Evolutionary conservation across 1,140 invertebrate species (phyloP).

Genomic region (Nymphalis io): DNA sequence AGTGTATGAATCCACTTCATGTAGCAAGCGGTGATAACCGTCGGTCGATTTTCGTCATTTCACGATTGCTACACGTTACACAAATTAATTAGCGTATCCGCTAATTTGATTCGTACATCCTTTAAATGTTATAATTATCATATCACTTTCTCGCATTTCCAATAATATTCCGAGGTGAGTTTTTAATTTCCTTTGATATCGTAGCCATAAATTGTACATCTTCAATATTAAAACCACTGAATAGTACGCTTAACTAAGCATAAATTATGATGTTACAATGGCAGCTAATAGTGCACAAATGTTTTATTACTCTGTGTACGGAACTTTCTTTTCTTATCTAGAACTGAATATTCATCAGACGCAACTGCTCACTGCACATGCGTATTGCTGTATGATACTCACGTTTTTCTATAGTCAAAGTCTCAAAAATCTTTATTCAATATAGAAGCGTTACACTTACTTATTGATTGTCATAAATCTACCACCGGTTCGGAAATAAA

Average conservation of each 20-base stretch:
- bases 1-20: too few relatives aligned
- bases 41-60: too few relatives aligned
- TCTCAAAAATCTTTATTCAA: too few relatives aligned
- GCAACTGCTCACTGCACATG: conserved; percentile 29
- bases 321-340: conserved; percentile 46
- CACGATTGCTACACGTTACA: too few relatives aligned
- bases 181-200: background rate
- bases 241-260: conserved; percentile 7
- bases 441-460: too few relatives aligned
- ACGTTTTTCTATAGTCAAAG: background rate
- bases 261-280: conserved; percentile 27
- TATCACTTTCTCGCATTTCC: too few relatives aligned
- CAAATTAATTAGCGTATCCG: too few relatives aligned
- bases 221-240: conserved; percentile 1
- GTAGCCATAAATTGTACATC: background rate
- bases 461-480: too few relatives aligned
- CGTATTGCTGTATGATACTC: conserved; percentile 3
- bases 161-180: background rate
- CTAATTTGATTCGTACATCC: too few relatives aligned
- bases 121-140: too few relatives aligned
- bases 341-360: conserved; percentile 42
- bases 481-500: too few relatives aligned
- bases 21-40: too few relatives aligned
- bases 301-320: conserved; percentile 20
- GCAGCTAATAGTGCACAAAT: conserved; percentile 29